Conservation (phyloP, 2,113 vertebrate species). For the Potamarius usumacintae region DNA sequence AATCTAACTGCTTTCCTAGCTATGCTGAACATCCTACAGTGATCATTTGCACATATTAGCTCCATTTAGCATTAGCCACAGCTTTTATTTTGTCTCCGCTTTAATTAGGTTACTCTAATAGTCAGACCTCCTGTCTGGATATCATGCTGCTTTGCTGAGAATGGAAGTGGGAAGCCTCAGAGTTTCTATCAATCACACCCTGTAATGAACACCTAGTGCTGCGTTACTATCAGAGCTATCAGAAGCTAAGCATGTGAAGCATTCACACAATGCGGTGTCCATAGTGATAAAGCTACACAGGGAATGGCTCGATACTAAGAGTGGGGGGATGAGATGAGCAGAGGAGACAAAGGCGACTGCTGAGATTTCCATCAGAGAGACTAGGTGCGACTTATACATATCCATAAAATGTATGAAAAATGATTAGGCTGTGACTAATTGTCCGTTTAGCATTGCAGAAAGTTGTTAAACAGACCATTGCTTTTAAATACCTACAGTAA, state of each 20-base stretch:
- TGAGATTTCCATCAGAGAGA: constrained; percentile 59
- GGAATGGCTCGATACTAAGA: constrained; percentile 51
- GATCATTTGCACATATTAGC: neutral
- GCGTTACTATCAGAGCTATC: constrained; percentile 19
- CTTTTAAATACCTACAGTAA: constrained; percentile 79
- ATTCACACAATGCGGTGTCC: constrained; percentile 36
- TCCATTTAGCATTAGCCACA: constrained; percentile 38
- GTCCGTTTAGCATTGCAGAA: constrained; percentile 74
- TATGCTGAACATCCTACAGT: neutral
- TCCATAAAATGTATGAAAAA: constrained; percentile 76
- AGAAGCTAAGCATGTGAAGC: constrained; percentile 44
- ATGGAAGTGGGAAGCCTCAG: neutral
- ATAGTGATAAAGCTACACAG: constrained; percentile 53
- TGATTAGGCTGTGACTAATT: constrained; percentile 79
- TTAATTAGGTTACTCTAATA: constrained; percentile 36
- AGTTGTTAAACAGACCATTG: constrained; percentile 81
- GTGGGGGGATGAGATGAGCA: constrained; percentile 39
- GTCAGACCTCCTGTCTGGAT: constrained; percentile 30
- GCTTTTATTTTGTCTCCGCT: constrained; percentile 23
- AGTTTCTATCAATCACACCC: constrained; percentile 12
- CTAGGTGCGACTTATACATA: constrained; percentile 62
- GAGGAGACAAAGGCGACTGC: constrained; percentile 52
- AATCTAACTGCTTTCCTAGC: neutral
- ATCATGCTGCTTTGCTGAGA: constrained; percentile 20
- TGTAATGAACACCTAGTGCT: constrained; percentile 11